A percentile compares a stretch with the other conserved stretches of the same genome.
Conservation (phyloP, 2,797 vertebrate genomes). For the Propithecus perrieri region DNA sequence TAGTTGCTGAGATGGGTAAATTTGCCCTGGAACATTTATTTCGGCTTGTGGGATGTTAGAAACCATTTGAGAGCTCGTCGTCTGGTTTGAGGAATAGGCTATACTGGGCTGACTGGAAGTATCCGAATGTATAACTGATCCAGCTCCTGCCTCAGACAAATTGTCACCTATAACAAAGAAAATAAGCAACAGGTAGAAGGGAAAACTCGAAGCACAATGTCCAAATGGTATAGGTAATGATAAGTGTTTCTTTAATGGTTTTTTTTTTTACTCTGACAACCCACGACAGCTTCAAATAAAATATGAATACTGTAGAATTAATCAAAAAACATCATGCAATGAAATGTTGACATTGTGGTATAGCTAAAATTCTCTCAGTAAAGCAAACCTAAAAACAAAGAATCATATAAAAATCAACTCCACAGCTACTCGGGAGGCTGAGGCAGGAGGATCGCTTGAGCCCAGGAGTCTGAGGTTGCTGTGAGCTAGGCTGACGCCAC, state of each 20-base stretch:
- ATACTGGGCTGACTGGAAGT: conserved; percentile 74
- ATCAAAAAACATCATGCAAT: conserved; percentile 3
- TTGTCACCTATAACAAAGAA: conserved; percentile 73
- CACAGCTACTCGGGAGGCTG: not conserved
- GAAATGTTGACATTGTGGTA: not conserved
- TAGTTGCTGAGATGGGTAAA: conserved; percentile 73
- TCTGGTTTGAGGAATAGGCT: conserved; percentile 85
- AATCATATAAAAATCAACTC: conserved; percentile 36
- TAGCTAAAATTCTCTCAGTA: conserved; percentile 23
- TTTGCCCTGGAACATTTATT: conserved; percentile 73
- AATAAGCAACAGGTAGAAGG: conserved; percentile 42
- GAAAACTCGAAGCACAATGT: conserved; percentile 44
- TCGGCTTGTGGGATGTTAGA: conserved; percentile 84
- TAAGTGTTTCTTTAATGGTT: not conserved
- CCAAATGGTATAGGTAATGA: conserved; percentile 41
- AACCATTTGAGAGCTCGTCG: conserved; percentile 85
- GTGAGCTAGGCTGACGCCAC: too few relatives aligned
- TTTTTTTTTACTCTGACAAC: conserved; percentile 24
- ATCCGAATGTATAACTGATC: conserved; percentile 69
- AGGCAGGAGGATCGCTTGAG: too few relatives aligned
- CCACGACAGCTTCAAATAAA: conserved; percentile 43
- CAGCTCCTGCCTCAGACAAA: conserved; percentile 62
- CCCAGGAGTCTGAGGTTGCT: too few relatives aligned
- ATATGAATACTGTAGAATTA: conserved; percentile 1
- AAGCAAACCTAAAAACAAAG: conserved; percentile 28